These are phyloP conservation scores for Pharmacophagus antenor DNA, from an alignment of 2,888 invertebrate genomes.

Conservation along the genomic window DNA sequence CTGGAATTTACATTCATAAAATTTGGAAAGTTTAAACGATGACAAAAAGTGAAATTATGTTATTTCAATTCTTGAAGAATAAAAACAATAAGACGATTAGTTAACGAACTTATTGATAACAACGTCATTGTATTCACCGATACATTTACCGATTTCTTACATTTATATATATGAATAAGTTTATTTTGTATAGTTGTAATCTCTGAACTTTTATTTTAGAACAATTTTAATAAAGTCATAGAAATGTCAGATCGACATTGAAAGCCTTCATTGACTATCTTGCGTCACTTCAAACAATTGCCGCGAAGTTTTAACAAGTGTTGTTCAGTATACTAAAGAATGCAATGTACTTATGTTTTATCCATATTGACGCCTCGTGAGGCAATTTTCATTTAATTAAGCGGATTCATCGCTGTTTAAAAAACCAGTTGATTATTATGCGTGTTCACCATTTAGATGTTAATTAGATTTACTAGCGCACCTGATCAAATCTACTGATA, in stretches of 20 bases:
- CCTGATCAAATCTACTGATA: slow-evolving; percentile 64
- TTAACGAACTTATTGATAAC: no score
- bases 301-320: slow-evolving; percentile 63
- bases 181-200: no score
- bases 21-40: slow-evolving; percentile 6
- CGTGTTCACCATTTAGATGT: slow-evolving; percentile 79
- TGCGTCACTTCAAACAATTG: slow-evolving; percentile 48
- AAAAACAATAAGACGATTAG: no score
- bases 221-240: slow-evolving; percentile 17
- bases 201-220: not conserved
- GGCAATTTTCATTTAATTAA: slow-evolving; percentile 73
- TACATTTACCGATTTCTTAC: no score
- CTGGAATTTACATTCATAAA: not conserved
- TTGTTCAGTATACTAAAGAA: slow-evolving; percentile 44
- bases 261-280: slow-evolving; percentile 32
- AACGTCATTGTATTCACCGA: no score
- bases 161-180: no score
- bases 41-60: no score
- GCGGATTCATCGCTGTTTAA: slow-evolving; percentile 64
- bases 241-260: slow-evolving; percentile 11
- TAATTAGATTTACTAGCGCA: slow-evolving; percentile 74
- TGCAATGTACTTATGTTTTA: slow-evolving; percentile 50
- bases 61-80: no score
- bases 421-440: slow-evolving; percentile 76
- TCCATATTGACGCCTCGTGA: slow-evolving; percentile 59